These are phyloP conservation scores for Emydoidea blandingii DNA, from an alignment of 2,797 vertebrate genomes.

Conservation along the genomic window DNA sequence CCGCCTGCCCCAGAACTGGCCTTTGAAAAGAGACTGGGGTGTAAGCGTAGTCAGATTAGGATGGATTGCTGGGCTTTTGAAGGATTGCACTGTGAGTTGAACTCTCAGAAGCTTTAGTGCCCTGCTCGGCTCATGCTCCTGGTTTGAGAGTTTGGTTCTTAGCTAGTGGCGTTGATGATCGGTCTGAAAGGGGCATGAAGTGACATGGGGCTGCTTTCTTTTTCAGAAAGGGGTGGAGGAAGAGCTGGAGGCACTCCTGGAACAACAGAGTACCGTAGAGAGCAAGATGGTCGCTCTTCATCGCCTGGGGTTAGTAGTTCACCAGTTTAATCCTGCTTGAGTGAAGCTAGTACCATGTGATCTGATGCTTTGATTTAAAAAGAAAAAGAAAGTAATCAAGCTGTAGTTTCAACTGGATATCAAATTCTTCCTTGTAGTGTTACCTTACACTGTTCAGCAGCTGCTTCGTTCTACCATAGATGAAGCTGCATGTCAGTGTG, in stretches of 20 bases:
- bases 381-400: not conserved
- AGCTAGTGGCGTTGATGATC: not conserved
- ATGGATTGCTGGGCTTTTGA: not conserved
- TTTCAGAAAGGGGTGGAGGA: constrained; percentile 88
- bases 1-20: fast-evolving
- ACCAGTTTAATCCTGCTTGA: fast-evolving
- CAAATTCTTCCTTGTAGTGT: not conserved
- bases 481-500: not conserved
- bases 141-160: not conserved
- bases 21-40: not conserved
- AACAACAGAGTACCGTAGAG: constrained; percentile 90
- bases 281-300: constrained; percentile 95
- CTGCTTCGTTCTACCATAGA: not conserved
- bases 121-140: fast-evolving
- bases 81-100: not conserved
- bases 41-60: not conserved
- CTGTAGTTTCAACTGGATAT: not conserved
- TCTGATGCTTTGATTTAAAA: not conserved
- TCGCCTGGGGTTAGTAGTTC: constrained; percentile 90
- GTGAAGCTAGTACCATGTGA: not conserved
- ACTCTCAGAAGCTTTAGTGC: fast-evolving
- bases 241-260: constrained; percentile 90
- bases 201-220: not conserved
- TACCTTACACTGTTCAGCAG: not conserved
- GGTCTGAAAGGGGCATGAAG: not conserved